Evolutionary conservation across 2,888 invertebrate genomes (phyloP).

Genomic region (Agrochola circellaris): DNA sequence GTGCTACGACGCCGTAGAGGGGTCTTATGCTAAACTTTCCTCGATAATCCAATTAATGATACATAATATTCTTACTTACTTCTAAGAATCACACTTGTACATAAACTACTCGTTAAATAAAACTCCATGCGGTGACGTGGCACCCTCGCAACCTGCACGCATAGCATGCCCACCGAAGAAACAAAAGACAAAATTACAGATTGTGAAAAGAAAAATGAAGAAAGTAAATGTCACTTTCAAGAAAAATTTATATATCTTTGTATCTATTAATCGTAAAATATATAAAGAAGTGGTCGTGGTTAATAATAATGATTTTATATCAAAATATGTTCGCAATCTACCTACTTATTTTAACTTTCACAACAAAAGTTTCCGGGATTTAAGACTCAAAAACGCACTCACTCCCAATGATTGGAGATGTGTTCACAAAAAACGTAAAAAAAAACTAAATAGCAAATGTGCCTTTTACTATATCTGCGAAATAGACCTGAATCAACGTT

Average conservation of each 20-base stretch:
- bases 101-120: not conserved
- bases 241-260: no score
- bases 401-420: not conserved
- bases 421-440: not conserved
- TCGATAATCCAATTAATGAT: not conserved
- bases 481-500: not conserved
- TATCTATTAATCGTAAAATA: not conserved
- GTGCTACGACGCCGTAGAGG: slow-evolving; percentile 11
- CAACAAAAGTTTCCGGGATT: no score
- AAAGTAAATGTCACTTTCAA: no score
- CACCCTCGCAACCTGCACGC: not conserved
- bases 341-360: not conserved
- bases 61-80: not conserved
- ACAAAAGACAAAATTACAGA: not conserved
- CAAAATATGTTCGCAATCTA: not conserved
- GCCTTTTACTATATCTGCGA: not conserved
- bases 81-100: no score
- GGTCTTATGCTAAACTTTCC: not conserved
- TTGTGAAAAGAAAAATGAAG: not conserved
- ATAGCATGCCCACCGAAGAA: not conserved
- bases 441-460: not conserved
- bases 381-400: not conserved
- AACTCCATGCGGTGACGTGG: not conserved
- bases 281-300: not conserved
- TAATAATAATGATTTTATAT: not conserved